Evolutionary conservation across 1,140 invertebrate species (phyloP).

Genomic region (Camponotus pennsylvanicus): DNA sequence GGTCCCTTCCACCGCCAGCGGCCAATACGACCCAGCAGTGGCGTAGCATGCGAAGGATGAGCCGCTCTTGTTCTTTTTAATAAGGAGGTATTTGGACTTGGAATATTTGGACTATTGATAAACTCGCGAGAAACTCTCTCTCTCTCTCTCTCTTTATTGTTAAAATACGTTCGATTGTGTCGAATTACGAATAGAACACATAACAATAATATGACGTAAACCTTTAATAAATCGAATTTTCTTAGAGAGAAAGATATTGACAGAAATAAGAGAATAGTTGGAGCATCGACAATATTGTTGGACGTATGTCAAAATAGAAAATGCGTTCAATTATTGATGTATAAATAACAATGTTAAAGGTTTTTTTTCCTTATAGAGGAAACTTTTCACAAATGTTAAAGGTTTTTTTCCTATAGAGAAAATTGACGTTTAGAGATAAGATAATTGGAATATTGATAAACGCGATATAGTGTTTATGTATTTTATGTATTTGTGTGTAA

Average conservation of each 20-base stretch:
- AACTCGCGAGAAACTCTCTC: not conserved
- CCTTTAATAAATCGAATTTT: no score
- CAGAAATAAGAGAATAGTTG: not conserved
- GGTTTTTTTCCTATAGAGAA: no score
- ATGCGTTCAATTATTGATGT: no score
- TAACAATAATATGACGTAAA: not conserved
- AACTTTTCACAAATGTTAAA: no score
- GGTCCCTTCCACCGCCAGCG: conserved; percentile 49
- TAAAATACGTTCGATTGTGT: not conserved
- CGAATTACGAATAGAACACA: not conserved
- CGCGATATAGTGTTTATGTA: no score
- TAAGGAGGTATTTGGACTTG: conserved; percentile 1
- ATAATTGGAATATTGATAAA: not conserved
- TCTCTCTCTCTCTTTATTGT: no score
- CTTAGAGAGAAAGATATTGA: not conserved
- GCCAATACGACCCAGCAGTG: conserved; percentile 57
- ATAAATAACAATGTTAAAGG: no score
- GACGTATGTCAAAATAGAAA: no score
- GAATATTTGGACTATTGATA: not conserved
- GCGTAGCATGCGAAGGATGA: conserved; percentile 53
- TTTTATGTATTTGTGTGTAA: no score
- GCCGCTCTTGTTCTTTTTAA: not conserved
- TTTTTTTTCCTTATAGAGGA: no score
- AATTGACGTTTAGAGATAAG: not conserved
- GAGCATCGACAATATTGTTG: no score